phyloP scores from a whole-genome alignment of 1,140 invertebrate genomes.

The Drosophila simulans region DNA sequence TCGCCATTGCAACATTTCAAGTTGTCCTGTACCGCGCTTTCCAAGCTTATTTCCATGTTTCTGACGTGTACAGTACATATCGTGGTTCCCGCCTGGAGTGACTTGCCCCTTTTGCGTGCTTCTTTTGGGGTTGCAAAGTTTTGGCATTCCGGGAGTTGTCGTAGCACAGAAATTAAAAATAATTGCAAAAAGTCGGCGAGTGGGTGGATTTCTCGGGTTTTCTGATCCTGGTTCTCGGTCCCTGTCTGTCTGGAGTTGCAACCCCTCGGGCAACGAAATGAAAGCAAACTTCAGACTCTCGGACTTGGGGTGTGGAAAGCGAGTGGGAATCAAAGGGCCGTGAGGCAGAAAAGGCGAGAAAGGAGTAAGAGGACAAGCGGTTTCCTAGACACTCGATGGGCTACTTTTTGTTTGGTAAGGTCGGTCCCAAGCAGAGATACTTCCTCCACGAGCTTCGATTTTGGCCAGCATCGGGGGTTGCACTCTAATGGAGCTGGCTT shows the following conservation, averaged over 20 bases:
- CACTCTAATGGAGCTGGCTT: constrained; percentile 33
- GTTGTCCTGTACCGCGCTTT: constrained; percentile 12
- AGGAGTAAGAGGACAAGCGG: constrained; percentile 18
- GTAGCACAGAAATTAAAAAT: constrained; percentile 73
- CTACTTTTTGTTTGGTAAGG: constrained; percentile 56
- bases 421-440: constrained; percentile 32
- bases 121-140: constrained; percentile 73
- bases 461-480: constrained; percentile 36
- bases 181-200: constrained; percentile 62
- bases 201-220: constrained; percentile 40
- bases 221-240: not conserved
- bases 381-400: constrained; percentile 53
- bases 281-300: constrained; percentile 57
- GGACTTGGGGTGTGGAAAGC: constrained; percentile 5
- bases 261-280: constrained; percentile 59
- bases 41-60: constrained; percentile 5
- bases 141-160: constrained; percentile 77
- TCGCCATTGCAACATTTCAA: not conserved
- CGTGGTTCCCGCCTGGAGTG: constrained; percentile 30
- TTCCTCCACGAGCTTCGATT: constrained; percentile 35
- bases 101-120: constrained; percentile 34
- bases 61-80: constrained; percentile 44
- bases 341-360: not conserved
- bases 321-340: constrained; percentile 1
- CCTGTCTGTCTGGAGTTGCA: constrained; percentile 74